Evolutionary conservation across 2,888 invertebrate species (phyloP).

Genomic region (Heliothis peltigera): DNA sequence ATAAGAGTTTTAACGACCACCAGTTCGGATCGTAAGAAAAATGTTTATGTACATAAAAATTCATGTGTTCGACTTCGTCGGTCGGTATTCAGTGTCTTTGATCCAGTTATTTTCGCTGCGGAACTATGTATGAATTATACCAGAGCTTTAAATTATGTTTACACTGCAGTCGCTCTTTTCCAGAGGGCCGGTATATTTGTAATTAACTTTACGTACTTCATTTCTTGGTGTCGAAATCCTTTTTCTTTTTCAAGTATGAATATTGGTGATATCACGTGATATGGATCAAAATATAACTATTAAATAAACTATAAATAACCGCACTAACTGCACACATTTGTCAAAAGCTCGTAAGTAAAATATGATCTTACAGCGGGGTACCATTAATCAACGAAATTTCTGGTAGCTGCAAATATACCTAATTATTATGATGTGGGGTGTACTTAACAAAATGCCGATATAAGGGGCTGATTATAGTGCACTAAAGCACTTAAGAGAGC

Average conservation of each 20-base stretch:
- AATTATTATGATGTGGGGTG: conserved; percentile 51
- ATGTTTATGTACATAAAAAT: conserved; percentile 65
- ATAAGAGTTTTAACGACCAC: conserved; percentile 63
- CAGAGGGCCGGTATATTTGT: not conserved
- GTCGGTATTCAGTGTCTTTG: conserved; percentile 46
- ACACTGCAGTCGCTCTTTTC: not conserved
- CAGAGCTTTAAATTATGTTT: not conserved
- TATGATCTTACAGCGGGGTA: not conserved
- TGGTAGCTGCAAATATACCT: conserved; percentile 11
- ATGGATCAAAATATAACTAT: not conserved
- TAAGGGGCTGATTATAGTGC: conserved; percentile 69
- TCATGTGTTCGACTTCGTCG: conserved; percentile 51
- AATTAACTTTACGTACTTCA: conserved; percentile 1
- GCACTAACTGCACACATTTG: not conserved
- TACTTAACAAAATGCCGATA: conserved; percentile 62
- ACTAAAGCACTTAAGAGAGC: conserved; percentile 84
- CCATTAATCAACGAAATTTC: conserved; percentile 23
- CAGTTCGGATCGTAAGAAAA: conserved; percentile 56
- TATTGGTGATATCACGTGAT: too few relatives aligned
- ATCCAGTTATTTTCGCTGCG: not conserved
- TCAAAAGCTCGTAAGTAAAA: not conserved
- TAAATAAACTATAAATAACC: not conserved
- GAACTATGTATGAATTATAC: conserved; percentile 1
- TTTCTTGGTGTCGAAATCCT: not conserved
- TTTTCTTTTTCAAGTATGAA: not conserved